Base-by-base conservation (phyloP, 2,797 vertebrate species). In the Paedocypris micromegethes region DNA sequence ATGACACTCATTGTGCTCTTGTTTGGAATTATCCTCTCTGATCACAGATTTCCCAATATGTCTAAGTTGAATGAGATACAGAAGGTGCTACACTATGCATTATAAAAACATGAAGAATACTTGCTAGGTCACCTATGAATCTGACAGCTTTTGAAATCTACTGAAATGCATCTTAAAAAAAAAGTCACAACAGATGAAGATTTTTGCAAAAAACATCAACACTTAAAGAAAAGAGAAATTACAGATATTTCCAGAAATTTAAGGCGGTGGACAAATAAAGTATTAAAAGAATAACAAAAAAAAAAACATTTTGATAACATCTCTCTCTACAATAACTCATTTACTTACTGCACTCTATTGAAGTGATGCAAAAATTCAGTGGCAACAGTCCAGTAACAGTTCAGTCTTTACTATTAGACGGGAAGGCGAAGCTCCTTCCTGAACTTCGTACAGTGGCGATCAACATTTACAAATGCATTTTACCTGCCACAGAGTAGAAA, bases 21-120 rank as follows among this genome's bases (percentile, higher is more conserved):
- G 84, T 88, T 90, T 90, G 84, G 86, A 86, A 89, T 83, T 72
- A 82, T 85, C 79, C 82, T 86, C 55, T 73, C 66, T 82, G 75
- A 84, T 85, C 84, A 85, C 85, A 78, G 69, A 83, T 88, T 83
- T 83, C 78, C 86, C 80, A 86, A 85, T 79, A 84, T 82, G 83
- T 87, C 77, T 81, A 86, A 86, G 80, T 86, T 80, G 77, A 83
- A 82, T 84, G 86, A 86, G 83, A 90, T 88, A 90, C 87, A 87
- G 80, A 84, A 90, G 23, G 87, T 90, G 90, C 90, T 91, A 91
- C 90, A 91, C 84, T 91, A 88, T 88, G 87, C 88, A 88, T 85
- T 91, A 91, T 88, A 90, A 90, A 90, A 90, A 88, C 85, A 90
- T 84, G 81, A 84, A 68, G 78, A 81, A 88, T 88, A 89, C 81